phyloP scores from a whole-genome alignment of 2,888 invertebrate genomes.

The Leptinotarsa peninsularis region DNA sequence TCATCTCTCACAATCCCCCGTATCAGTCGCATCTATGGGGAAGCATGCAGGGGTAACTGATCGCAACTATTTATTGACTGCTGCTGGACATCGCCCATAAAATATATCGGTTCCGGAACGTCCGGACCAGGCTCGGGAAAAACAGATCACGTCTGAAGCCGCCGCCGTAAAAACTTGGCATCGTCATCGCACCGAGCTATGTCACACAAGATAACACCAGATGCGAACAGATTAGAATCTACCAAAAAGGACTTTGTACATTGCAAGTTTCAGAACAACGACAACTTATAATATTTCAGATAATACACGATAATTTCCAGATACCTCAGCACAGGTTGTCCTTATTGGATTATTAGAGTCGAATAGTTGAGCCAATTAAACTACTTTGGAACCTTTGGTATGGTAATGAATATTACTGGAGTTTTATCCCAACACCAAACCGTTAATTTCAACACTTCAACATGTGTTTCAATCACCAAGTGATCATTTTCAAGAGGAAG shows the following conservation, averaged over 20 bases:
- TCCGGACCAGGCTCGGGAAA: slow-evolving; percentile 53
- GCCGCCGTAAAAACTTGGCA: slow-evolving; percentile 64
- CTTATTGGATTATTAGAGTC: too few species aligned
- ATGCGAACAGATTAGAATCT: slow-evolving; percentile 62
- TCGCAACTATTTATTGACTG: slow-evolving; percentile 66
- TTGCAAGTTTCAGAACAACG: background rate
- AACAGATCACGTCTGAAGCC: slow-evolving; percentile 50
- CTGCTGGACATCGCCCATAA: slow-evolving; percentile 67
- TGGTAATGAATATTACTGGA: too few species aligned
- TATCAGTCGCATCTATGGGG: slow-evolving; percentile 31
- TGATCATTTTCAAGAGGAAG: too few species aligned
- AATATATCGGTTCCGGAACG: slow-evolving; percentile 66
- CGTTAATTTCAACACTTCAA: too few species aligned
- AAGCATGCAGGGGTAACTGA: slow-evolving; percentile 46
- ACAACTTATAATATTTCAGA: background rate
- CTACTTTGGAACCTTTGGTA: too few species aligned
- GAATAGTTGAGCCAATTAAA: too few species aligned
- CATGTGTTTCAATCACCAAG: too few species aligned
- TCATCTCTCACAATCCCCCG: slow-evolving; percentile 22
- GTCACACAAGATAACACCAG: slow-evolving; percentile 65
- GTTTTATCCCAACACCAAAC: too few species aligned
- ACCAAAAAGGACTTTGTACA: background rate
- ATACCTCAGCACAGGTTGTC: too few species aligned
- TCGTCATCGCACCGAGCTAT: slow-evolving; percentile 51
- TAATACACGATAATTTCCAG: too few species aligned